These are phyloP conservation scores for Clusia tigrina DNA, from an alignment of 2,888 invertebrate genomes.

Conservation along the genomic window DNA sequence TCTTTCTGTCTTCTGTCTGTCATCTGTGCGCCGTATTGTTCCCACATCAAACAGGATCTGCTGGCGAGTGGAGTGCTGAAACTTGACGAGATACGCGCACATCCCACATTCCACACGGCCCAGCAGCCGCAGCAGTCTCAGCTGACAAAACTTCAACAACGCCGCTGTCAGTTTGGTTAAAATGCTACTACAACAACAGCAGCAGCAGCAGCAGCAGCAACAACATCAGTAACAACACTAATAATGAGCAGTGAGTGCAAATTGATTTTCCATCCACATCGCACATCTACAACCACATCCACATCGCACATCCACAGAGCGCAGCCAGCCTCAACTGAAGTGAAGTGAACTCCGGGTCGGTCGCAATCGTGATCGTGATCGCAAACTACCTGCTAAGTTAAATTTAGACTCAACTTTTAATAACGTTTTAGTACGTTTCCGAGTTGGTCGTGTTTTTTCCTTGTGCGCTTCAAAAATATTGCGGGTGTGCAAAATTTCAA, in stretches of 20 bases:
- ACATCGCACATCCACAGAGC: neutral
- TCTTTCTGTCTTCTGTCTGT: neutral
- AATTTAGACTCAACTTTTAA: slow-evolving; percentile 59
- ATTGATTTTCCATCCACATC: neutral
- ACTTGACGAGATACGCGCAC: too few species aligned
- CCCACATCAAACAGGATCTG: slow-evolving; percentile 61
- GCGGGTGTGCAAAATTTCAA: slow-evolving; percentile 36
- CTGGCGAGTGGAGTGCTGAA: slow-evolving; percentile 55
- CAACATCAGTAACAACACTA: slow-evolving; percentile 22
- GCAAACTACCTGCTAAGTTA: slow-evolving; percentile 59
- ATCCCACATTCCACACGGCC: too few species aligned
- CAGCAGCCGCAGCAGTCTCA: too few species aligned
- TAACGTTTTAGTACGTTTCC: slow-evolving; percentile 62
- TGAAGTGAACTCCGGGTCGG: slow-evolving; percentile 25
- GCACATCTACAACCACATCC: neutral
- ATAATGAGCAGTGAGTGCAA: slow-evolving; percentile 21
- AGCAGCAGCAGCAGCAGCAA: slow-evolving; percentile 7
- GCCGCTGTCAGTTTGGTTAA: neutral
- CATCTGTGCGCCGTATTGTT: slow-evolving; percentile 39
- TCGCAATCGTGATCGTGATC: too few species aligned
- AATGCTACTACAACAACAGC: slow-evolving; percentile 8
- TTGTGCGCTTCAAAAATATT: slow-evolving; percentile 28
- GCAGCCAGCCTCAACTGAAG: slow-evolving; percentile 40
- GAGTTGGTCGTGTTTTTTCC: slow-evolving; percentile 62
- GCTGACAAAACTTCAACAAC: slow-evolving; percentile 32